Base-by-base conservation (phyloP, 1,140 invertebrate genomes). In the Parasteatoda tepidariorum region DNA sequence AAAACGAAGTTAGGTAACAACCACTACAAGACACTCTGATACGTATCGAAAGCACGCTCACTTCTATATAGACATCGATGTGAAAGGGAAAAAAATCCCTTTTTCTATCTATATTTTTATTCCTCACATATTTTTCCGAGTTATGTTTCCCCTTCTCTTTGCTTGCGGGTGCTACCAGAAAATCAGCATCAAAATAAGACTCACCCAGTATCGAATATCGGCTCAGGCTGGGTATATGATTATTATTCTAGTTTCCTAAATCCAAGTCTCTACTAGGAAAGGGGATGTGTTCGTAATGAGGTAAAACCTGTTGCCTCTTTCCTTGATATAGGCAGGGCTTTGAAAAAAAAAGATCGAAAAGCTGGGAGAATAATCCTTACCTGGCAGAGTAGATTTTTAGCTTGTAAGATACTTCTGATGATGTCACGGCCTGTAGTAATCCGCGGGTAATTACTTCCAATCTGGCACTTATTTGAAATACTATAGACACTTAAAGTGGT, bases 1-100 rank as follows among this genome's bases (percentile, higher is more conserved):
- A 82, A 48, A 82, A 82, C 78, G 78, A 82, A 82, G 78, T 82
- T 82, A 82, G 78, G 78, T 82, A 71, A 71, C 66, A 82, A 82
- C 78, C 78, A 57, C 76, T 68, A 79, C 76, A 57, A 79, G 76
- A 28, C 62, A 48, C 59, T n/a, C n/a, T 71, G 18, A 3, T 71
- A 54, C 67, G n/a, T 76, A 76, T 76, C 74, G 74, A 68, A 79
- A 68, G 68, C 76, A 68, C 64, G 76, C 66, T 31, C 48, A 61
- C 71, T 74, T 74, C 71, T 59, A 74, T 74, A 74, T 26, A 33
- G 54, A 48, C 24, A 41, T 54, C 61, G 26, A 26, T 30, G 28
- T 13, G 18, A 48, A 48, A 48, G 18, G 9, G 38, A 74, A 28
- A 48, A 74, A 34, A 62, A 48, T 33, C 31, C 73, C 24, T 41